A percentile compares a stretch with the other conserved stretches of the same genome.
These are phyloP conservation scores for Ptilorrhoa leucosticta DNA, from an alignment of 2,113 vertebrate species.

Conservation along the genomic window DNA sequence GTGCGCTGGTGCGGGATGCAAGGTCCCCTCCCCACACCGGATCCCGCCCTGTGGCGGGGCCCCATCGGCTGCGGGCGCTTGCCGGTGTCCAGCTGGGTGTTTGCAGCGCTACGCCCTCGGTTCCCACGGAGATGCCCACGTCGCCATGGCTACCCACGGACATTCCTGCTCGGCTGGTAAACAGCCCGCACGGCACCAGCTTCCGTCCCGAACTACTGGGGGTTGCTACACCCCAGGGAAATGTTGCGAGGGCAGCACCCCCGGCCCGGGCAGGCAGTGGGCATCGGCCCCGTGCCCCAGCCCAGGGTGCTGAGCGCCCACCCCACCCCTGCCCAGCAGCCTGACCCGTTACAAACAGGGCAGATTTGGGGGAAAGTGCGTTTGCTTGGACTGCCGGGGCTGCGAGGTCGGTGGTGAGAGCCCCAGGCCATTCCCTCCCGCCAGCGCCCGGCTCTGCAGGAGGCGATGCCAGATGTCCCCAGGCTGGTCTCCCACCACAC, in stretches of 20 bases:
- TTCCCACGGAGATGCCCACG: conserved; percentile 42
- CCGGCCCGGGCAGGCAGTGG: rapidly evolving
- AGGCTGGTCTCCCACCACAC: neutral
- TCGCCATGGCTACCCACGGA: conserved; percentile 19
- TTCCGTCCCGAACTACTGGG: neutral
- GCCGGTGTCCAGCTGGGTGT: neutral
- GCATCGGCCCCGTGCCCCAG: rapidly evolving
- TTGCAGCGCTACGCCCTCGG: neutral
- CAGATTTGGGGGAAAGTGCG: rapidly evolving
- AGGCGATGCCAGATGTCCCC: neutral
- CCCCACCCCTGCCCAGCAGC: rapidly evolving
- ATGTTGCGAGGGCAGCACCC: neutral
- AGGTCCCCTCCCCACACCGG: rapidly evolving
- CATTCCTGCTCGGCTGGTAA: conserved; percentile 22
- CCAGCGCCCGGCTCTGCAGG: rapidly evolving
- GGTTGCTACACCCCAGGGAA: conserved; percentile 11
- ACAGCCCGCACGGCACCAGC: neutral
- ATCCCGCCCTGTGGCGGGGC: neutral
- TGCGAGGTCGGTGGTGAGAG: neutral
- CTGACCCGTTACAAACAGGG: rapidly evolving
- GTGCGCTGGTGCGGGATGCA: rapidly evolving
- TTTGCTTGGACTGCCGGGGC: rapidly evolving
- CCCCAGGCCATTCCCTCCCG: rapidly evolving
- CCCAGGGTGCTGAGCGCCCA: no score
- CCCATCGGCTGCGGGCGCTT: rapidly evolving